Evolutionary conservation across 2,888 invertebrate genomes (phyloP).

Genomic region (Phalangium opilio): DNA sequence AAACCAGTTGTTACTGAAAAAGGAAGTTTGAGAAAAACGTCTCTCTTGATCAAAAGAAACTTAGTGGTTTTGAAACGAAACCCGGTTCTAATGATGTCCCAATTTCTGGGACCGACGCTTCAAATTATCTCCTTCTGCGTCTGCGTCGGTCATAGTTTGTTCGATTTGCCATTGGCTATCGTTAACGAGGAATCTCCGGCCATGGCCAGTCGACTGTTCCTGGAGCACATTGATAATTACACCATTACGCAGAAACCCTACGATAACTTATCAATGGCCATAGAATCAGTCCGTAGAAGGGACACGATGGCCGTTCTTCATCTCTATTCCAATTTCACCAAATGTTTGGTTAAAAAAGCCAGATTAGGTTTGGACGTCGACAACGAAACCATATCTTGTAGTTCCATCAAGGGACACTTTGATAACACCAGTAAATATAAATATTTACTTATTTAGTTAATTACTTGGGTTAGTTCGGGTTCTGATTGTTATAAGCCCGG

Average conservation of each 20-base stretch:
- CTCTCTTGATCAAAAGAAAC: no score
- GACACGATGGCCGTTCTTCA: conserved; percentile 76
- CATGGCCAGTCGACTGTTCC: conserved; percentile 21
- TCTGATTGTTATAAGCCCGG: no score
- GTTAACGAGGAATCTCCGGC: conserved; percentile 29
- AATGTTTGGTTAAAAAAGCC: conserved; percentile 49
- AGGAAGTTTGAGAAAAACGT: no score
- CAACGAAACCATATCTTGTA: conserved; percentile 69
- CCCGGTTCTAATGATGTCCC: conserved; percentile 27
- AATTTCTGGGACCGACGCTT: conserved; percentile 32
- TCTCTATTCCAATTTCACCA: conserved; percentile 78
- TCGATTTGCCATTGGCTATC: conserved; percentile 29
- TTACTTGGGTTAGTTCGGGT: no score
- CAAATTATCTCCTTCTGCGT: conserved; percentile 34
- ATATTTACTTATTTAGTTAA: no score
- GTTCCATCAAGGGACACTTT: conserved; percentile 73
- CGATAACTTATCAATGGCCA: conserved; percentile 37
- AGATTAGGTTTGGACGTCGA: conserved; percentile 32
- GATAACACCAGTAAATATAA: conserved; percentile 51
- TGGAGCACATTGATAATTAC: conserved; percentile 53
- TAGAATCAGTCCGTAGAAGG: conserved; percentile 54
- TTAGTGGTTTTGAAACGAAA: no score
- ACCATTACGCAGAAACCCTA: conserved; percentile 35
- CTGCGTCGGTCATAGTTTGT: conserved; percentile 28
- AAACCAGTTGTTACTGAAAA: no score